phyloP scores from a whole-genome alignment of 2,888 invertebrate genomes.

The Xestia rhomboidea region DNA sequence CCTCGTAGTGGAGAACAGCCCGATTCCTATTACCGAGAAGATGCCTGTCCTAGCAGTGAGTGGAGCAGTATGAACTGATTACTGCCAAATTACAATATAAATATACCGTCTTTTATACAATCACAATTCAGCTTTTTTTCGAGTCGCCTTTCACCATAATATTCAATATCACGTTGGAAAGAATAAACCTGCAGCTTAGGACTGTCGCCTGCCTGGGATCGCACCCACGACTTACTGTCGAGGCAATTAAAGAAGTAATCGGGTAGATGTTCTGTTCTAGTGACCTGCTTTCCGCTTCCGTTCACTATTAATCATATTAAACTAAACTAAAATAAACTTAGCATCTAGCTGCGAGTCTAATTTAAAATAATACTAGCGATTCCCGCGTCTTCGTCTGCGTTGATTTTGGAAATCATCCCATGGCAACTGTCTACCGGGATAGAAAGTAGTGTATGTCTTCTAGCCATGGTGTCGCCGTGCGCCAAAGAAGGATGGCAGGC shows the following conservation, averaged over 20 bases:
- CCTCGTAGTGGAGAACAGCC: neutral
- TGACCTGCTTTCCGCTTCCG: conserved; percentile 3
- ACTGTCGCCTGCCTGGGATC: no score
- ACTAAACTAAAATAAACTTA: conserved; percentile 2
- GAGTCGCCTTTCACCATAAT: neutral
- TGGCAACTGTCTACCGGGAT: neutral
- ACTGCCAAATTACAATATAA: neutral
- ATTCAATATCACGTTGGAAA: neutral
- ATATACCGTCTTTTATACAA: neutral
- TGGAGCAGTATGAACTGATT: neutral
- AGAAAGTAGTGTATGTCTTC: neutral
- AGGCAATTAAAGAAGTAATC: neutral
- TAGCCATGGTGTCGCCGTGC: no score
- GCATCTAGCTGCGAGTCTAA: neutral
- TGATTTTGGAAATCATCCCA: neutral
- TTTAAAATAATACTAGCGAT: conserved; percentile 6
- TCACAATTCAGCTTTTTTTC: neutral
- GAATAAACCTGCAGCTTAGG: neutral
- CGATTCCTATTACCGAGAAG: neutral
- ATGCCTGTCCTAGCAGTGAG: neutral
- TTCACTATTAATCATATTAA: conserved; percentile 22
- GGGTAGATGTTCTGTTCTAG: neutral
- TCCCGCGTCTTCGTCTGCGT: neutral
- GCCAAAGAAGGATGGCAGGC: neutral
- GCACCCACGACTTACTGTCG: no score